A percentile compares a stretch with the other conserved stretches of the same genome.
Evolutionary conservation across 1,140 invertebrate genomes (phyloP).

Genomic region (Dendrolimus punctatus): DNA sequence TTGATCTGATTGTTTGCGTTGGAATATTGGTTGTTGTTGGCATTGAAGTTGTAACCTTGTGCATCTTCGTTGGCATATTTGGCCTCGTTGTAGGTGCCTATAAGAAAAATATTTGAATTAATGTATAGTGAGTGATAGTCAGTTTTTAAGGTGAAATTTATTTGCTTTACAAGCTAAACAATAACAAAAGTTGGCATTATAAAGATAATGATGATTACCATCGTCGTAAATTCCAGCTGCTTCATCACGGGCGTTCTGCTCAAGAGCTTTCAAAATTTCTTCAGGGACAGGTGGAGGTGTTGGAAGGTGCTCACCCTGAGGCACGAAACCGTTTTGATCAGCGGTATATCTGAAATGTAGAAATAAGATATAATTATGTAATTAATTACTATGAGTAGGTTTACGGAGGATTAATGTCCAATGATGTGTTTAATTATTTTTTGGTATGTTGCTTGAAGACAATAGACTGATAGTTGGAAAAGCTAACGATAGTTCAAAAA

Average conservation of each 20-base stretch:
- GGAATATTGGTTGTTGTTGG: neutral
- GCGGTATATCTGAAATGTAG: conserved; percentile 79
- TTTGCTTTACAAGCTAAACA: too few species aligned
- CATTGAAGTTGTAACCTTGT: neutral
- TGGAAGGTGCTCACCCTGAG: conserved; percentile 82
- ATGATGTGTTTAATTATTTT: too few species aligned
- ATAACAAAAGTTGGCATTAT: too few species aligned
- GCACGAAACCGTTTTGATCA: conserved; percentile 85
- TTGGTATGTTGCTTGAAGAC: too few species aligned
- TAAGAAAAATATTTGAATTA: conserved; percentile 3
- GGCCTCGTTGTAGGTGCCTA: conserved; percentile 51
- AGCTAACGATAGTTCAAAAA: too few species aligned
- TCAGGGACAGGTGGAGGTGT: conserved; percentile 82
- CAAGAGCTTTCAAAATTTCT: conserved; percentile 58
- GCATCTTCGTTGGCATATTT: conserved; percentile 31
- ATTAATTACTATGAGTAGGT: too few species aligned
- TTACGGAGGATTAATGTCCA: too few species aligned
- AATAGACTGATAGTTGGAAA: too few species aligned
- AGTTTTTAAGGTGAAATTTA: neutral
- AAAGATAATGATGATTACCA: conserved; percentile 23
- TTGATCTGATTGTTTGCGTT: neutral
- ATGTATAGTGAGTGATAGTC: neutral
- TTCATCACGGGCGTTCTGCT: conserved; percentile 58
- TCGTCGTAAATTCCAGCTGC: conserved; percentile 62
- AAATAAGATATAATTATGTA: neutral